Evolutionary conservation across 2,888 invertebrate species (phyloP).

Genomic region (Dicyrtomina minuta): DNA sequence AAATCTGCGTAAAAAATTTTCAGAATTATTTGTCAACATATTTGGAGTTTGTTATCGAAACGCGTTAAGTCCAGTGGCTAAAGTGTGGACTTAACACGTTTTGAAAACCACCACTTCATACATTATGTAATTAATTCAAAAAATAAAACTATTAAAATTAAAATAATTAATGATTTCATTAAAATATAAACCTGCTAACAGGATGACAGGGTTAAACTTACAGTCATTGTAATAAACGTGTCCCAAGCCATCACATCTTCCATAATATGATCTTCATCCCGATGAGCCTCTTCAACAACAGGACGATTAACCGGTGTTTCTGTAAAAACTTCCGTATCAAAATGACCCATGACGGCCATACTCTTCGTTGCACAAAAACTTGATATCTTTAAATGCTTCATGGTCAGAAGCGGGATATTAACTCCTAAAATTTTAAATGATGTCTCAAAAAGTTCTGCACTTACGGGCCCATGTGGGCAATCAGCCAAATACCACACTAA

Average conservation of each 20-base stretch:
- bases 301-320: slow-evolving; percentile 60
- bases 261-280: neutral
- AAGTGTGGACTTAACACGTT: too few species aligned
- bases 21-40: too few species aligned
- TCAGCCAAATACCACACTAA: slow-evolving; percentile 64
- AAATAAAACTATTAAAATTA: too few species aligned
- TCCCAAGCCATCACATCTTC: slow-evolving; percentile 57
- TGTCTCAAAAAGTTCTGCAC: slow-evolving; percentile 31
- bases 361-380: slow-evolving; percentile 60
- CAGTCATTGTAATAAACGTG: slow-evolving; percentile 60
- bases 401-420: slow-evolving; percentile 58
- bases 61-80: too few species aligned
- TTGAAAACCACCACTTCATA: too few species aligned
- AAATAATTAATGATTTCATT: too few species aligned
- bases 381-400: slow-evolving; percentile 61
- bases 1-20: too few species aligned
- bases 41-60: too few species aligned
- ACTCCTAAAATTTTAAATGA: slow-evolving; percentile 32
- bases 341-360: slow-evolving; percentile 57
- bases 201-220: slow-evolving; percentile 57
- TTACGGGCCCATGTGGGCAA: slow-evolving; percentile 55
- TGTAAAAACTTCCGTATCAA: slow-evolving; percentile 65
- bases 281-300: slow-evolving; percentile 13
- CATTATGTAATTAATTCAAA: too few species aligned
- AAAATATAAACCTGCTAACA: too few species aligned